Evolutionary conservation across 2,888 invertebrate species (phyloP), one percentile per base, ranked within the genome.

Genomic region (Hemicrepidius hirtus): DNA sequence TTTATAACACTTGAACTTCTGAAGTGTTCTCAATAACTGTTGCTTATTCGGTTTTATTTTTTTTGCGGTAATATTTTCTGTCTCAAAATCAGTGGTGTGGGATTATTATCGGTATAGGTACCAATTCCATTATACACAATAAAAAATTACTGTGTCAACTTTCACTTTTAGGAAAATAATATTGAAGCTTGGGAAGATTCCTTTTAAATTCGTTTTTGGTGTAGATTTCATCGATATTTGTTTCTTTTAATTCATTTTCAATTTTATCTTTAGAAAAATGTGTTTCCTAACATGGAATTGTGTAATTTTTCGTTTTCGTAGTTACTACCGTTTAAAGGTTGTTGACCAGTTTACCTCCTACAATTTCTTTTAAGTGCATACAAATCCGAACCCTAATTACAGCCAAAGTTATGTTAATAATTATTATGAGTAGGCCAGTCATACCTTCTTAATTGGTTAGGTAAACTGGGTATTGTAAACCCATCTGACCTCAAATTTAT

Each of bases 101-200:
- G 55, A 7, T 35, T 20, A 21, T 44, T 18, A 6, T 12, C 3
- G 24, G 37, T 64, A 12, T 53, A 9, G 13, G 24, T 37, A 50
- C 64, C 49, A 64, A 37, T 37, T 64, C 64, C 49, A 64, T 32
- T 21, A 24, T 50, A 50, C n/a, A 13, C 20, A 13, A 28, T 9
- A 37, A 53, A 50, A 55, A 28, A 41, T 55, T 53, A 28, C 20
- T 7, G 16, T 28, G 57, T 46, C 28, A 10, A 37, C 66, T 66
- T 66, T 66, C 66, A 66, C 66, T 66, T 66, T 66, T 66, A 66
- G 66, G 66, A 66, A 66, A 55, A 24, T 65, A 64, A 64, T 64
- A 49, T 64, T 35, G 50, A 13, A 50, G 49, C 21, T 20, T 16
- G 20, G 1, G 9, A 20, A 16, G 24, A 50, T 24, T 21, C 9